Percentiles rank a stretch among this genome's conserved stretches.
phyloP scores from a whole-genome alignment of 1,140 invertebrate species.

The Drosophila rufa region DNA sequence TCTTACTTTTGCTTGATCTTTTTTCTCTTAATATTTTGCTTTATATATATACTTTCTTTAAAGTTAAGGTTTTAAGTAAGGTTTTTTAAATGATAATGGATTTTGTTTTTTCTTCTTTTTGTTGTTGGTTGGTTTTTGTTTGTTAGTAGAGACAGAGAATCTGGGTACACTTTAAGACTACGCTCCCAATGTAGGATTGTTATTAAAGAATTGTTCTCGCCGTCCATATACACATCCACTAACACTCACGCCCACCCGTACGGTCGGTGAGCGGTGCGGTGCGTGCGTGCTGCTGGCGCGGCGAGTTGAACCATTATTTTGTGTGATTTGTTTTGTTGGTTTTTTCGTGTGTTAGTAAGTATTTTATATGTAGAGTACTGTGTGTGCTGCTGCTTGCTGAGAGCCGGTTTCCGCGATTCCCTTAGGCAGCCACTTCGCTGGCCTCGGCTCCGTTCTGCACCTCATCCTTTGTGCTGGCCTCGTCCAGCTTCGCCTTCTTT shows the following conservation, averaged over 20 bases:
- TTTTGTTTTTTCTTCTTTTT: constrained; percentile 56
- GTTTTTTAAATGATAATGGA: constrained; percentile 80
- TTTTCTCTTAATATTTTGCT: constrained; percentile 44
- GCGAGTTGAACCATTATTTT: constrained; percentile 31
- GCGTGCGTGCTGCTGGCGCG: constrained; percentile 14
- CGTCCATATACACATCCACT: constrained; percentile 11
- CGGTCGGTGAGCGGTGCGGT: constrained; percentile 11
- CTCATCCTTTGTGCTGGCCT: constrained; percentile 83
- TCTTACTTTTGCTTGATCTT: constrained; percentile 63
- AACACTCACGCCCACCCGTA: constrained; percentile 6
- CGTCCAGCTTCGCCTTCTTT: constrained; percentile 84
- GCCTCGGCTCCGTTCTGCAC: constrained; percentile 83
- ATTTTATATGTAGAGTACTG: constrained; percentile 70
- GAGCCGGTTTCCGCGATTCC: constrained; percentile 27
- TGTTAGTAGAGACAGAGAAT: constrained; percentile 74
- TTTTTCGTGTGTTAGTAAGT: constrained; percentile 69
- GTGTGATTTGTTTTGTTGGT: constrained; percentile 54
- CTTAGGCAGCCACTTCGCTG: constrained; percentile 84
- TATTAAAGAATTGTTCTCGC: constrained; percentile 54
- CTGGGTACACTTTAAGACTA: constrained; percentile 75
- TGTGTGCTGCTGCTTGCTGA: constrained; percentile 44
- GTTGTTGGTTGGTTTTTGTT: constrained; percentile 61
- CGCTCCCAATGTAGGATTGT: constrained; percentile 72
- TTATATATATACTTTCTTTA: constrained; percentile 74
- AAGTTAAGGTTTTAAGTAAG: constrained; percentile 78